Evolutionary conservation across 2,113 vertebrate genomes (phyloP), one percentile per base, ranked within the genome.

Genomic region (Leptobrachium leishanense): DNA sequence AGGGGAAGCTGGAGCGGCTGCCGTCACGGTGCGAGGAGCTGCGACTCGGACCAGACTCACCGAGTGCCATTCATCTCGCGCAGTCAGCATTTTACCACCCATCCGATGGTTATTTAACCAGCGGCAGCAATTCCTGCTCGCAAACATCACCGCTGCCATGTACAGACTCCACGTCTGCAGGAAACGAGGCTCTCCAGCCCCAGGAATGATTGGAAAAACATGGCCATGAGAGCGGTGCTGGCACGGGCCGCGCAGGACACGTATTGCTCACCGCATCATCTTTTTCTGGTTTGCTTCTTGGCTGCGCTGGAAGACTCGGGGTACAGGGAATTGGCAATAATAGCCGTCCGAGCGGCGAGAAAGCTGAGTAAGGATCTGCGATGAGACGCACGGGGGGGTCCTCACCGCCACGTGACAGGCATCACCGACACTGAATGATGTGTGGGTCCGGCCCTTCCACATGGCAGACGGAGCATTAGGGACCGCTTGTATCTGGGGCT

Each of bases 311-410:
- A 46, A 66, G 68, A 10, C 12, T 15, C 43, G 2, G 66, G 44
- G 46, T 76, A 44, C 12, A 64, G 74, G 80, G 43, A 54, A 66
- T 15, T 76, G 65, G 62, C 55, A 72, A 72, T 76, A 76, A 75
- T 72, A 76, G 76, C 43, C 20, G 79, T 65, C 54, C 64, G 79
- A 50, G 53, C 41, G n/a, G n/a, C 10, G 39, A 65, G 74, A 82
- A 63, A 55, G 73, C 73, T 76, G 73, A 82, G 39, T 68, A 2
- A 5, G 68, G 43, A 43, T 57, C 54, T 46, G 12, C 40, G 53
- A 68, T 50, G 46, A 50, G 46, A 50, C 4, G 46, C 8, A 69
- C n/a, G 77, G 40, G 70, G 70, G 67, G 59, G 13, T 50, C 8
- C 8, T 50, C 46, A 50, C 46, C 20, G 20, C 20, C 20, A 31